These are phyloP conservation scores for Coelopa frigida DNA, from an alignment of 1,140 invertebrate species.

Conservation along the genomic window DNA sequence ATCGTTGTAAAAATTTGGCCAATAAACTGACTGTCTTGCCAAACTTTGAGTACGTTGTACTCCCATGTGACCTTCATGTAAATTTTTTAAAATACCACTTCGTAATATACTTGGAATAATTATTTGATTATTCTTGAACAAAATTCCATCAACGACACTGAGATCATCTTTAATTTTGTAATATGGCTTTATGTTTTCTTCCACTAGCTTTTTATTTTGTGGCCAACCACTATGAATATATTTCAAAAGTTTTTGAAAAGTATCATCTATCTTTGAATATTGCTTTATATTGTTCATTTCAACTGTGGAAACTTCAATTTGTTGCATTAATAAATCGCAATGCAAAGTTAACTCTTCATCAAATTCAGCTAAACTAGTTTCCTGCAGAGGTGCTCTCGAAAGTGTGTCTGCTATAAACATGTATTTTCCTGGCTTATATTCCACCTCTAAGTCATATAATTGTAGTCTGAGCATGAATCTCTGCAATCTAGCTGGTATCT, in stretches of 20 bases:
- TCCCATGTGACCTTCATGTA: conserved; percentile 47
- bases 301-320: background rate
- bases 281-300: background rate
- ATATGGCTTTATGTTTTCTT: background rate
- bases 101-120: conserved; percentile 40
- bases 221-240: too few species aligned
- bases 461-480: conserved; percentile 37
- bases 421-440: conserved; percentile 44
- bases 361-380: conserved; percentile 17
- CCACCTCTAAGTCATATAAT: conserved; percentile 41
- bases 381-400: background rate
- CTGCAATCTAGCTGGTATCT: conserved; percentile 37
- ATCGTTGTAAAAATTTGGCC: conserved; percentile 45
- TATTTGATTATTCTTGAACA: conserved; percentile 33
- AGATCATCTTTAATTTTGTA: conserved; percentile 27
- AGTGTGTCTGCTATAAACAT: conserved; percentile 44
- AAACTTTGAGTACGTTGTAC: conserved; percentile 38
- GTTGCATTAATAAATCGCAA: conserved; percentile 14
- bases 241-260: background rate
- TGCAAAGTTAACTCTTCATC: conserved; percentile 26
- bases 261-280: background rate
- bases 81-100: conserved; percentile 29
- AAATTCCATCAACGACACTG: conserved; percentile 26
- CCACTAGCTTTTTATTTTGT: background rate
- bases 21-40: conserved; percentile 43